Percentiles rank a stretch among this genome's conserved stretches.
phyloP scores from a whole-genome alignment of 2,888 invertebrate species.

The Sclerodermus sp. region DNA sequence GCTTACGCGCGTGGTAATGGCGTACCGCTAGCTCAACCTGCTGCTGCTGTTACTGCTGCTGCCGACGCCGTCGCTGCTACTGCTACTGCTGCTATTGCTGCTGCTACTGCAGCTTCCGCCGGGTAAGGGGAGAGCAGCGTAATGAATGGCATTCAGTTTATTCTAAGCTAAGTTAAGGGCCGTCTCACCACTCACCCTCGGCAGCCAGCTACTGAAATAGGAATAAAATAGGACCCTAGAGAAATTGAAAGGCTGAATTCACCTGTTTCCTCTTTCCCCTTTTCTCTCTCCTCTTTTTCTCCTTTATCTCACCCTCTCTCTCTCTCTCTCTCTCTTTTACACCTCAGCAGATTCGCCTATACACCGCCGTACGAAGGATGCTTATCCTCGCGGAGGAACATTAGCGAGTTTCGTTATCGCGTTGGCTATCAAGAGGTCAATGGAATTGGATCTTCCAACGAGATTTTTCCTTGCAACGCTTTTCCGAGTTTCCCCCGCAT shows the following conservation, averaged over 20 bases:
- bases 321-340: not conserved
- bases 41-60: not conserved
- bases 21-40: not conserved
- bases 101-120: constrained; percentile 18
- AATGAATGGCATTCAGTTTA: constrained; percentile 52
- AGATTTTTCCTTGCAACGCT: too few species aligned
- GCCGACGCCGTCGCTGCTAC: not conserved
- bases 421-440: too few species aligned
- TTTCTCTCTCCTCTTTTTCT: constrained; percentile 5
- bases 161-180: constrained; percentile 38
- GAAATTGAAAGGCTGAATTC: constrained; percentile 43
- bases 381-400: too few species aligned
- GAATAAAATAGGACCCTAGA: constrained; percentile 37
- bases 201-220: constrained; percentile 31
- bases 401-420: too few species aligned
- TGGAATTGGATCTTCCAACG: too few species aligned
- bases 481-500: too few species aligned
- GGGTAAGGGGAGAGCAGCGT: constrained; percentile 32
- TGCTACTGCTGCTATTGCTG: too few species aligned
- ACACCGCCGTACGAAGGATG: not conserved
- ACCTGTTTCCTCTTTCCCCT: constrained; percentile 15
- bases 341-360: not conserved
- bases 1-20: not conserved
- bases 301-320: not conserved
- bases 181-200: constrained; percentile 16